Base-by-base conservation (phyloP, 1,140 invertebrate genomes). In the Rhagoletis pomonella region DNA sequence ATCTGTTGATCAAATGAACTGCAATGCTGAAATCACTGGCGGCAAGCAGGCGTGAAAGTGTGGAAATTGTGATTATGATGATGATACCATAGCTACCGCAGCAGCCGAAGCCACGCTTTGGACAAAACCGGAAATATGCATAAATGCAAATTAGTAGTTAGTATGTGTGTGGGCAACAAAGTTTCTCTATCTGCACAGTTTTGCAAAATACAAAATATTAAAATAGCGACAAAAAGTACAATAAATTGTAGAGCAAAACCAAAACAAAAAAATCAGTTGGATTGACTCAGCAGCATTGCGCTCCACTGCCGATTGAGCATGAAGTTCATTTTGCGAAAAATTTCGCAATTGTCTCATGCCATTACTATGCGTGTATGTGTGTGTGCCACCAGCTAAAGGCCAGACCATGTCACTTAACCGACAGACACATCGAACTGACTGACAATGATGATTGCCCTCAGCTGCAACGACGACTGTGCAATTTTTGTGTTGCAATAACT, bases 331-430 rank as follows among this genome's bases (percentile, higher is more conserved):
- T 73, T n/a, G 14, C 42, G 12, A 44, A 47, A 69, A 81, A 50
- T 81, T 81, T 81, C 19, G 50, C 73, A 81, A 81, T 81, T 81
- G 73, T 55, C 64, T 67, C 64, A 67, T 67, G 64, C 19, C 64
- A 81, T 81, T 55, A 47, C 73, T 55, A 55, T 81, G 69, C 69
- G 14, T 14, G 9, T 67, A 29, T 29, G 29, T 12, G 3, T 10
- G 62, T 39, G 44, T 73, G 47, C 47, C 73, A 42, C 19, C 47
- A 29, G 73, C 7, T 47, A 19, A 81, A 81, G 9, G 73, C 7
- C 73, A 58, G 19, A 47, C 47, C 73, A 77, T 77, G 69, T 50
- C 47, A 81, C n/a, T 29, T 12, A 29, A 29, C 10, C 73, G 19
- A 9, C 19, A 58, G 39, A 81, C 47, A 81, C 1, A 29, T 6